phyloP scores from a whole-genome alignment of 2,797 vertebrate genomes.

The Bradypodion ventrale region DNA sequence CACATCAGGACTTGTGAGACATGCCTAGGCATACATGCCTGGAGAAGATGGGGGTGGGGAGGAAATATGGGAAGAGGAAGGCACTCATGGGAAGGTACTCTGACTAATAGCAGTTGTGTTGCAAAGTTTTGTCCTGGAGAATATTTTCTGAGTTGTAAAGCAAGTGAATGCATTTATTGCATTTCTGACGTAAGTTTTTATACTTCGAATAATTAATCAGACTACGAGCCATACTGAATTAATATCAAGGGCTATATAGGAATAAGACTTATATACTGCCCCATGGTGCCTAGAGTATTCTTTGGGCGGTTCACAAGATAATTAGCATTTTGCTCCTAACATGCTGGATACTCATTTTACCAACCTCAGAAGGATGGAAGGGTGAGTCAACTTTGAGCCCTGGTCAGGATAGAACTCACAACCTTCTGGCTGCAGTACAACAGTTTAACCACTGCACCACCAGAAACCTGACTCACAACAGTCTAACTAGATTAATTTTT shows the following conservation, averaged over 20 bases:
- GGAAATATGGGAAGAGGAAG: neutral
- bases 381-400: too few species aligned
- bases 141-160: neutral
- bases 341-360: too few species aligned
- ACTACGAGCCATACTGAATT: neutral
- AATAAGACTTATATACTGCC: too few species aligned
- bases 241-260: neutral
- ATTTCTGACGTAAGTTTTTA: neutral
- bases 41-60: neutral
- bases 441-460: too few species aligned
- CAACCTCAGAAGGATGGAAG: too few species aligned
- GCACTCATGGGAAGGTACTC: neutral
- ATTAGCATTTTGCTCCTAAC: too few species aligned
- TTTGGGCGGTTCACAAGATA: too few species aligned
- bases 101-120: neutral
- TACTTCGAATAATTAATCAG: neutral
- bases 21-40: neutral
- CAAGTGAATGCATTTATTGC: neutral
- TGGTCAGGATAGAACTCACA: too few species aligned
- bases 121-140: neutral
- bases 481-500: neutral
- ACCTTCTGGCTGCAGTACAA: too few species aligned
- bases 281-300: too few species aligned
- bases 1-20: neutral
- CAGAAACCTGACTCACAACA: neutral